phyloP scores from a whole-genome alignment of 23 tunicate species.

The Styela clava region DNA sequence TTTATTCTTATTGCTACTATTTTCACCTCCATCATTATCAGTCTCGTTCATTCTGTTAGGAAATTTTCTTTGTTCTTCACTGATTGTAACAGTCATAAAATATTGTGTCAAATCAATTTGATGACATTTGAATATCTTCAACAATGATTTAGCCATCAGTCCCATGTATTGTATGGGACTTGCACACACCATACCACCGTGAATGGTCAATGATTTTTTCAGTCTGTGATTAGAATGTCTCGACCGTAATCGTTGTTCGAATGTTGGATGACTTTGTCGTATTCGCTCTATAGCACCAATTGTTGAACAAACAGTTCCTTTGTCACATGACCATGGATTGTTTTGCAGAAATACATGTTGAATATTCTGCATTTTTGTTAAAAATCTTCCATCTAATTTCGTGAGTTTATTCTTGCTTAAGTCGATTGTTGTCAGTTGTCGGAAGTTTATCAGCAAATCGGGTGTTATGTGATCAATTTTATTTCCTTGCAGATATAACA shows the following conservation, averaged over 20 bases:
- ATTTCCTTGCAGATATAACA: conserved; percentile 72
- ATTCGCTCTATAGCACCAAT: not conserved
- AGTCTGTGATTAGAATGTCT: not conserved
- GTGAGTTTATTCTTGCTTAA: conserved; percentile 51
- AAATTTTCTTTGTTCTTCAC: not conserved
- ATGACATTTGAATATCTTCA: not conserved
- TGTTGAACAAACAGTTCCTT: conserved; percentile 29
- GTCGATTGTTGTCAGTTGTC: conserved; percentile 60
- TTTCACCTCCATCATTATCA: not conserved
- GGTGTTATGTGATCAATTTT: conserved; percentile 33
- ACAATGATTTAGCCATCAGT: not conserved
- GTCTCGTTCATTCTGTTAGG: not conserved
- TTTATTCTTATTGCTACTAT: not conserved
- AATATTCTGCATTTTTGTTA: conserved; percentile 18
- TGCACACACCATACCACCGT: conserved; percentile 15
- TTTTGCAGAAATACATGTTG: conserved; percentile 45
- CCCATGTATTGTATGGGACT: conserved; percentile 9
- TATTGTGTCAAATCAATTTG: conserved; percentile 1
- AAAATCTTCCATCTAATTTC: conserved; percentile 38
- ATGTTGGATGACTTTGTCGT: not conserved
- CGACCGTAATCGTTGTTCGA: not conserved
- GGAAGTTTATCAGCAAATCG: conserved; percentile 30
- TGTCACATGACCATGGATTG: conserved; percentile 70
- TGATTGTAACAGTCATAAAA: not conserved
- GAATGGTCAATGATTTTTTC: not conserved